Conservation (phyloP, 1,140 invertebrate genomes). For the Cherax quadricarinatus region DNA sequence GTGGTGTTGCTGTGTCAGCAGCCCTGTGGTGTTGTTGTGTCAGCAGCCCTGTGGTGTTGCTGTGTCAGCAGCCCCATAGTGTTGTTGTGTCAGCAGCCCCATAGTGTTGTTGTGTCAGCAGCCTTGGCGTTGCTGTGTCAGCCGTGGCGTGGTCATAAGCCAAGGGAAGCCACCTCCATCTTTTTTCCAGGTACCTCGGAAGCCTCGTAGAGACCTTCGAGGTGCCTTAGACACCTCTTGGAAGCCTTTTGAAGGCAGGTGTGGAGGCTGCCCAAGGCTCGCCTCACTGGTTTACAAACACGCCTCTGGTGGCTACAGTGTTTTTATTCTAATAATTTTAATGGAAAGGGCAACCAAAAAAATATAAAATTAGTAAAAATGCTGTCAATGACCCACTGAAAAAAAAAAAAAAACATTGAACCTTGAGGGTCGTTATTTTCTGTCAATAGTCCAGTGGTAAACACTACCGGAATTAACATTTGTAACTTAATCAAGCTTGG, state of each 20-base stretch:
- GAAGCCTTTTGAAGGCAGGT: neutral
- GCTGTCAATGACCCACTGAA: slow-evolving; percentile 52
- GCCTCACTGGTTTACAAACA: slow-evolving; percentile 22
- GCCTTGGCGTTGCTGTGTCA: too few relatives aligned
- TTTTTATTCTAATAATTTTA: slow-evolving; percentile 45
- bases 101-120: too few relatives aligned
- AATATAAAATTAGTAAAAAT: neutral
- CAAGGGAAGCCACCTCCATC: neutral
- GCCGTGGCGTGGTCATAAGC: neutral
- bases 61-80: too few relatives aligned
- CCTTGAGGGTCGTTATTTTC: neutral
- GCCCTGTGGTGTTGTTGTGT: too few relatives aligned
- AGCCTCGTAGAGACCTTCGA: neutral
- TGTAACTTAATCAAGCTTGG: slow-evolving; percentile 62
- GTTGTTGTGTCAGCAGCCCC: too few relatives aligned
- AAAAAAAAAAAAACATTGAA: slow-evolving; percentile 30
- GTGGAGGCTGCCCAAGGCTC: neutral
- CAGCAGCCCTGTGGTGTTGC: too few relatives aligned
- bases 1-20: too few relatives aligned
- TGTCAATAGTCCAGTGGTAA: slow-evolving; percentile 62
- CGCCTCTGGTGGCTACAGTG: slow-evolving; percentile 54
- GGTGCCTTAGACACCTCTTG: neutral
- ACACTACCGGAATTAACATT: slow-evolving; percentile 52
- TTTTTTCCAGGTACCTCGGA: too few relatives aligned
- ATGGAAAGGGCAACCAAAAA: slow-evolving; percentile 56